phyloP scores from a whole-genome alignment of 2,888 invertebrate genomes.

The Pandemis heparana region DNA sequence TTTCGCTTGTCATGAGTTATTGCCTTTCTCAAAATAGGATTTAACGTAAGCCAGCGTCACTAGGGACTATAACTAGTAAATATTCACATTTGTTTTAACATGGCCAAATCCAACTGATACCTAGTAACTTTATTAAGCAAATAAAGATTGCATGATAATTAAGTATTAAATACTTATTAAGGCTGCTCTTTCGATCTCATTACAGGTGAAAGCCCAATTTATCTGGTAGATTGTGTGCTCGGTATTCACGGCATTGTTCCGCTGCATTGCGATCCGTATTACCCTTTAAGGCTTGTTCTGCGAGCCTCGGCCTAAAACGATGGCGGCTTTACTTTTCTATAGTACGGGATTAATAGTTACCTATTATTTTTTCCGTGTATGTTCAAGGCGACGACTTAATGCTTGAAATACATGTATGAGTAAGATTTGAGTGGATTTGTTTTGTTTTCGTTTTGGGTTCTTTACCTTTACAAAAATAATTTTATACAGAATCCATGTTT shows the following conservation, averaged over 20 bases:
- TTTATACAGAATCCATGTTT: no score
- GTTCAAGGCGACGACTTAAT: background rate
- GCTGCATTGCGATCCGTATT: slow-evolving; percentile 44
- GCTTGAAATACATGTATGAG: background rate
- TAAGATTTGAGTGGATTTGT: no score
- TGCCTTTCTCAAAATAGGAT: background rate
- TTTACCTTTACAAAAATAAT: background rate
- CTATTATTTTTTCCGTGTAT: background rate
- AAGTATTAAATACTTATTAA: slow-evolving; percentile 47
- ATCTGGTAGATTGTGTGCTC: slow-evolving; percentile 44
- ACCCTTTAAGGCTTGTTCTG: slow-evolving; percentile 42
- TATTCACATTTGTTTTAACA: background rate
- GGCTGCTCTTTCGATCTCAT: slow-evolving; percentile 44
- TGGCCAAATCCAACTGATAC: background rate
- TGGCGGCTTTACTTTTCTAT: slow-evolving; percentile 8
- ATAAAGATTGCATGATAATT: slow-evolving; percentile 45
- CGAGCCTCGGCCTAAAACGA: slow-evolving; percentile 1
- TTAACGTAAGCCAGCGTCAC: slow-evolving; percentile 16
- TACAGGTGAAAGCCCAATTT: slow-evolving; percentile 46
- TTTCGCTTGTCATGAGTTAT: background rate
- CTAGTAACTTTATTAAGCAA: background rate
- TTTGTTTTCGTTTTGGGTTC: background rate
- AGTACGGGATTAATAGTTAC: background rate
- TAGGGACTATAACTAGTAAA: slow-evolving; percentile 10
- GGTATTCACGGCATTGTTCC: slow-evolving; percentile 52